Base-by-base conservation (phyloP, 2,888 invertebrate genomes). In the Chalcosyrphus nemorum region DNA sequence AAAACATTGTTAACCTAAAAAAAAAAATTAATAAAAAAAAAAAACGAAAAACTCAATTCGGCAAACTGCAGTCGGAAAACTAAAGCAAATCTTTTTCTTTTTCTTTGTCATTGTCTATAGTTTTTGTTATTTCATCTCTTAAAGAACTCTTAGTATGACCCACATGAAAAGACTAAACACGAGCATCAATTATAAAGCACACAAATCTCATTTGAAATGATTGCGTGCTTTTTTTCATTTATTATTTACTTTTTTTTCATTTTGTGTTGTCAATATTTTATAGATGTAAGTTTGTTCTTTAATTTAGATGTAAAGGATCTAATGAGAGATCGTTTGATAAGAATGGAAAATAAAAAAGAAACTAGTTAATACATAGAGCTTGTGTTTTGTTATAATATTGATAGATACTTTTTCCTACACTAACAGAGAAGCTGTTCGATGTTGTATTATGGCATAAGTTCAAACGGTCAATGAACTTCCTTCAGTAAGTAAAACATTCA, bases 11-110 rank as follows among this genome's bases (percentile, higher is more conserved):
- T 43, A 56, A 43, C 9, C 21, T 32, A 68, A n/a, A 32, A 68
- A 19, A 43, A 68, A n/a, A 32, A 68, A 19, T 38, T 3, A 41
- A 59, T 59, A 21, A 71, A 13, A 27, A 38, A 47, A 43, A 71
- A 50, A 59, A 38, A 27, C n/a, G n/a, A 41, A 47, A 41, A 59
- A 24, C 38, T 29, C 56, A n/a, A 43, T 43, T 35, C 17, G n/a
- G 35, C 29, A 21, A 57, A 45, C 57, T 13, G 35, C 9, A 47
- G 35, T 35, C 57, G 24, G 38, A 38, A 32, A 41, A 45, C 11
- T 41, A 7, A 43, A 61, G 27, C 2, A 15, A 43, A 38, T n/a
- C 4, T n/a, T 1, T 21, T 57, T 15, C 29, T 43, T 27, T 61
- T 61, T 41, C 13, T 27, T 9, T 57, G 7, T 38, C 2, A 4